Evolutionary conservation across 2,797 vertebrate species (phyloP).

Genomic region (Chloroceryle inda): DNA sequence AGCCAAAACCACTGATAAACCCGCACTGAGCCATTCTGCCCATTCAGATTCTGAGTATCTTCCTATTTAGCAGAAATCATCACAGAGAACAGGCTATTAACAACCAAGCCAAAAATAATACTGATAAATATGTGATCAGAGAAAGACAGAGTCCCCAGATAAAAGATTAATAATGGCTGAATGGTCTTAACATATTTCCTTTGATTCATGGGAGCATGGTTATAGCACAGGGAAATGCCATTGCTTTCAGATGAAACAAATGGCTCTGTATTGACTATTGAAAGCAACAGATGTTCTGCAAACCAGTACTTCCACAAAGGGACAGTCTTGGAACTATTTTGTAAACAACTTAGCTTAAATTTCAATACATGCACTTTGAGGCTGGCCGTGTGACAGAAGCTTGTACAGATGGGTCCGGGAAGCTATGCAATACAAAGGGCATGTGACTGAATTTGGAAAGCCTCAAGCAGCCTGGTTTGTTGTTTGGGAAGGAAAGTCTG

Average conservation of each 20-base stretch:
- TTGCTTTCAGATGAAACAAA: slow-evolving; percentile 72
- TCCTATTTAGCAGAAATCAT: slow-evolving; percentile 19
- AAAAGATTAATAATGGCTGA: slow-evolving; percentile 68
- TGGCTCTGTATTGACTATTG: slow-evolving; percentile 55
- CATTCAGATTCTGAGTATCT: background rate
- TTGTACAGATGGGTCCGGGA: slow-evolving; percentile 48
- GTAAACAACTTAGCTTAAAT: slow-evolving; percentile 69
- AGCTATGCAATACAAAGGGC: slow-evolving; percentile 42
- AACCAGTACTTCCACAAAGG: slow-evolving; percentile 71
- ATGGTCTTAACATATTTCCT: slow-evolving; percentile 65
- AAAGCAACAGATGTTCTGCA: slow-evolving; percentile 73
- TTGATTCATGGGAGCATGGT: slow-evolving; percentile 64
- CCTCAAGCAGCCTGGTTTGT: background rate
- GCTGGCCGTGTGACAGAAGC: slow-evolving; percentile 64
- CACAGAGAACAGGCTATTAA: slow-evolving; percentile 1
- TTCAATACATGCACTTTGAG: slow-evolving; percentile 72
- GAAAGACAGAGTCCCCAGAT: slow-evolving; percentile 41
- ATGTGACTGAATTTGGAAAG: slow-evolving; percentile 13
- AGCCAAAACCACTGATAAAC: slow-evolving; percentile 20
- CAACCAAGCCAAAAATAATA: slow-evolving; percentile 57
- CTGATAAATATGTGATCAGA: slow-evolving; percentile 67
- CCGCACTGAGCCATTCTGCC: background rate
- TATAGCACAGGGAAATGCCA: slow-evolving; percentile 56
- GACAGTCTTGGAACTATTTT: slow-evolving; percentile 69
- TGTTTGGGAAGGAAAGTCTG: background rate